phyloP scores from a whole-genome alignment of 2,113 vertebrate species.

The Oncorhynchus masou region DNA sequence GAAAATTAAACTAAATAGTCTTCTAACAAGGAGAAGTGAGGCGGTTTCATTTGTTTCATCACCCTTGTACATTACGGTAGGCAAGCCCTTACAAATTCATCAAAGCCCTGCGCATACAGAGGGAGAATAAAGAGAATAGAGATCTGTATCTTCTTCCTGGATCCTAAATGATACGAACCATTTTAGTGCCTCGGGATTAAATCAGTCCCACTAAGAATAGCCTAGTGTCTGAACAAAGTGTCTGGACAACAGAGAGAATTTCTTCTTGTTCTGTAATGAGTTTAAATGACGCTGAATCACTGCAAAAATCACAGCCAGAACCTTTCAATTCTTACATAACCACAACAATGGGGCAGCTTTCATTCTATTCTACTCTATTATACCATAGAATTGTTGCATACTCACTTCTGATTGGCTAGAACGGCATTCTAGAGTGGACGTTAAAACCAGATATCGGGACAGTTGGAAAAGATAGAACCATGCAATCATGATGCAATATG shows the following conservation, averaged over 20 bases:
- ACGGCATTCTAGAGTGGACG: too few species aligned
- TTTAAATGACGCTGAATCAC: conserved; percentile 26
- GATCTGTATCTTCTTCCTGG: neutral
- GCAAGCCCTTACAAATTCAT: neutral
- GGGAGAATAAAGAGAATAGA: neutral
- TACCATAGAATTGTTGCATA: too few species aligned
- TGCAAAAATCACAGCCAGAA: conserved; percentile 22
- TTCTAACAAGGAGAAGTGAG: neutral
- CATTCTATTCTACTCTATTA: too few species aligned
- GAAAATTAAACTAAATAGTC: too few species aligned
- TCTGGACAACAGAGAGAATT: conserved; percentile 1
- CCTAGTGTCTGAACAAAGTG: neutral
- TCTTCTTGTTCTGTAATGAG: conserved; percentile 6
- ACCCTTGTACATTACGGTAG: neutral
- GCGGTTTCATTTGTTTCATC: neutral
- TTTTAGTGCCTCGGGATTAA: neutral
- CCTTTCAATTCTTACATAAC: conserved; percentile 22
- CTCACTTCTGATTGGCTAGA: too few species aligned
- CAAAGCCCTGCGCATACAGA: neutral
- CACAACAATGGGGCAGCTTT: neutral
- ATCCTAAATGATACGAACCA: conserved; percentile 6
- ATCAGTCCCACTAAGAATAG: neutral
- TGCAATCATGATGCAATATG: too few species aligned
- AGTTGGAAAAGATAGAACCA: too few species aligned
- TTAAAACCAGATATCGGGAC: too few species aligned